Evolutionary conservation across 2,888 invertebrate species (phyloP), one percentile per base, ranked within the genome.

Genomic region (Diadegma fenestrale): DNA sequence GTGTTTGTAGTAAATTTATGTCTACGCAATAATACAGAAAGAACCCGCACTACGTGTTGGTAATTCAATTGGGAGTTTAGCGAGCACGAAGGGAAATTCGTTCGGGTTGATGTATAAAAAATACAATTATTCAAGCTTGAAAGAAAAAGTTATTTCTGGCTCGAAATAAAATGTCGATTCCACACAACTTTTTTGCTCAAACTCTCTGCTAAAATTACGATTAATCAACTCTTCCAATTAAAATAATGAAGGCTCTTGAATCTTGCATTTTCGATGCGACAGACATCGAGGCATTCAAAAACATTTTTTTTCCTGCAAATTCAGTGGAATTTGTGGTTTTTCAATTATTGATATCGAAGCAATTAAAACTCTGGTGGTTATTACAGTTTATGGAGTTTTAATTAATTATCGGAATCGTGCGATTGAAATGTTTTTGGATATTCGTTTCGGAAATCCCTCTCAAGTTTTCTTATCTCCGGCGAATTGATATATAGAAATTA

Each of bases 111-210:
- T 10, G 37, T 8, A 37, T 37, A 37, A 85, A 78, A 84, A 85
- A 86, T 88, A 89, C 12, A 71, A 90, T 90, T 89, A 88, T 83
- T 87, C 88, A 80, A 86, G 87, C 63, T 87, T 89, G 87, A n/a
- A n/a, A n/a, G 87, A 7, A 71, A 85, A 88, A 33, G 5, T 86
- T 87, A 90, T 90, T 89, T 86, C 86, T 88, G 87, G 87, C 88
- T 88, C 88, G 73, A 69, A 84, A 89, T 89, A 12, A 12, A 71
- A 22, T 19, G 22, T 54, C 3, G 10, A 54, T 54, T 54, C n/a
- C 7, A 19, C 3, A 10, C 8, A 54, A 22, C 2, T 51, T 51
- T 61, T 61, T 5, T 30, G 17, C 30, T 30, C 12, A 61, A 30
- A 61, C 30, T 30, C 14, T 1, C 30, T 30, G 51, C 19, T 8